Conservation (phyloP, 1,140 invertebrate species). For the Listronotus oregonensis region DNA sequence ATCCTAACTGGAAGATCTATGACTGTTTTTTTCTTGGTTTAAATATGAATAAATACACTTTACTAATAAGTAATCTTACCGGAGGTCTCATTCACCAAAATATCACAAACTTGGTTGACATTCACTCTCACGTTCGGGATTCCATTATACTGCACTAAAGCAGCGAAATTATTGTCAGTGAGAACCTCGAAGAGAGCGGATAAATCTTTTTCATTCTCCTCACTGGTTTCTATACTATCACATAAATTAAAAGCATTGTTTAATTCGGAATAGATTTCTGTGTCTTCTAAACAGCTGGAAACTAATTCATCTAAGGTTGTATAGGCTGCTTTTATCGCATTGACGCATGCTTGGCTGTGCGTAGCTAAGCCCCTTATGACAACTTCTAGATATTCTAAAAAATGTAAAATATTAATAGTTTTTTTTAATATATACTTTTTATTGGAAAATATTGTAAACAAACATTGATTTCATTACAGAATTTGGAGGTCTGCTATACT, state of each 20-base stretch:
- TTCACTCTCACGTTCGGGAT: slow-evolving; percentile 82
- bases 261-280: slow-evolving; percentile 10
- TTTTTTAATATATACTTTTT: no score
- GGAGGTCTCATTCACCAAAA: slow-evolving; percentile 69
- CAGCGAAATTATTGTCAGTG: slow-evolving; percentile 63
- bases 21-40: no score
- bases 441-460: no score
- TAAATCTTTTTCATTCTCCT: slow-evolving; percentile 67
- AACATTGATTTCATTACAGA: no score
- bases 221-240: slow-evolving; percentile 54
- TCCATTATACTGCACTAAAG: slow-evolving; percentile 91
- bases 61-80: slow-evolving; percentile 50
- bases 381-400: slow-evolving; percentile 22
- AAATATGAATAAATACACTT: no score
- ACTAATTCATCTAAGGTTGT: slow-evolving; percentile 16
- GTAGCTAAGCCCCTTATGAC: slow-evolving; percentile 13
- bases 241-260: slow-evolving; percentile 15
- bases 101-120: slow-evolving; percentile 75
- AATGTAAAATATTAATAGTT: no score
- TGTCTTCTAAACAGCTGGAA: slow-evolving; percentile 19
- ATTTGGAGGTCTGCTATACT: no score
- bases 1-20: no score
- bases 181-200: slow-evolving; percentile 66
- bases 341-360: slow-evolving; percentile 13
- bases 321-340: slow-evolving; percentile 19